Base-by-base conservation (phyloP, 2,888 invertebrate genomes). In the Seira ritae region DNA sequence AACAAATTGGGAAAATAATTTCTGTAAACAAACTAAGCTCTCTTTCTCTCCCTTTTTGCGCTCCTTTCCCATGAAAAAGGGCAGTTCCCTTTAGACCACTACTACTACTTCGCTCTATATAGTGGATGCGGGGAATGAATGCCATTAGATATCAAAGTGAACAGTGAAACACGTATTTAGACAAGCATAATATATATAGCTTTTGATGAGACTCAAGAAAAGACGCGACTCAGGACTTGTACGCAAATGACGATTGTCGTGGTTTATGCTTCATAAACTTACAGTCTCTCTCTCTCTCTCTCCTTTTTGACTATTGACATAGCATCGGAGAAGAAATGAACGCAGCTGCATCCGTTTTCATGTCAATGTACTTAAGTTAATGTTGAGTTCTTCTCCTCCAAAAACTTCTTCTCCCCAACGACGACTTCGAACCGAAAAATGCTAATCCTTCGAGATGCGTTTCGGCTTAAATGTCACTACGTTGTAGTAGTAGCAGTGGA, bases 1-100 rank as follows among this genome's bases (percentile, higher is more conserved):
- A 84, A 79, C 84, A 81, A 86, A 86, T 86, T 86, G 83, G 83
- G 86, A 75, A 85, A 86, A 86, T 86, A 86, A 86, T 86, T 86
- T 86, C 83, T 80, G 86, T 86, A 82, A 84, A 86, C 86, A 86
- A 86, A 86, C 84, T 84, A 67, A 78, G 68, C 68, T 55, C 60
- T 69, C 70, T 80, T 73, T 50, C 71, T 71, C 72, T 82, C 70
- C 55, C 74, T 78, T 74, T 70, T 65, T 78, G 74, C 69, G 74
- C 37, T 72, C 60, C 80, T 81, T 12, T 42, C 42, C 12, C 42
- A 42, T 8, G 55, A 15, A 55, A 55, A 55, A n/a, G 55, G 55
- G 55, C 55, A 17, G 12, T 3, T 55, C 55, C 15, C 55, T 55
- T 55, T 55, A 31, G 31, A 31, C 31, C 31, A 31, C n/a, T n/a